Evolutionary conservation across 1,140 invertebrate species (phyloP).

Genomic region (Scylla paramamosain): DNA sequence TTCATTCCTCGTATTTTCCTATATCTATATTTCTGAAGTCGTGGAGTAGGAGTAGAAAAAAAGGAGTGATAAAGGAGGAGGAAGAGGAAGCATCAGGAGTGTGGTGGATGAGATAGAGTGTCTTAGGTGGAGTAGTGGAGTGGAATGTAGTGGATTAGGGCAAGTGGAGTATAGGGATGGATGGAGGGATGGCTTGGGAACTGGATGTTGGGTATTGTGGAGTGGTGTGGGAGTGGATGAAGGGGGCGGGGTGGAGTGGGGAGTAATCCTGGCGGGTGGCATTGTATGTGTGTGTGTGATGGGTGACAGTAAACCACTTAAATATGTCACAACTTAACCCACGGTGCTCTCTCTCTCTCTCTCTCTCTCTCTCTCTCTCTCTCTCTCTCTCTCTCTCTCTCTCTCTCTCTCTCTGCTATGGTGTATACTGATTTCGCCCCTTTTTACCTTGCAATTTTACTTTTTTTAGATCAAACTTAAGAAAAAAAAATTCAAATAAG

Average conservation of each 20-base stretch:
- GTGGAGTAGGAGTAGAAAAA: background rate
- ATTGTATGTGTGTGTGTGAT: background rate
- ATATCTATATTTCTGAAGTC: background rate
- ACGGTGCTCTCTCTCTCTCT: background rate
- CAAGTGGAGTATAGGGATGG: background rate
- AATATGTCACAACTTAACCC: background rate
- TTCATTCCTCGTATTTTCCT: background rate
- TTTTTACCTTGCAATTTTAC: too few relatives aligned
- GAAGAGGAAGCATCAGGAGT: background rate
- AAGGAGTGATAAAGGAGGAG: background rate
- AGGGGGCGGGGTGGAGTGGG: too few relatives aligned
- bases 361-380: constrained; percentile 32
- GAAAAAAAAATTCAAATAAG: too few relatives aligned
- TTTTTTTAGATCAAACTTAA: too few relatives aligned
- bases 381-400: too few relatives aligned
- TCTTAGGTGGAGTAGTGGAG: background rate
- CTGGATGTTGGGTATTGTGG: background rate
- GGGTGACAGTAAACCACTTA: background rate
- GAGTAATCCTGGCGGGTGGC: too few relatives aligned
- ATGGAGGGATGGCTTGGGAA: background rate
- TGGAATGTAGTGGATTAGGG: background rate
- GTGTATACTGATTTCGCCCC: too few relatives aligned
- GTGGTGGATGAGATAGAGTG: background rate
- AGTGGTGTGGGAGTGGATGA: background rate
- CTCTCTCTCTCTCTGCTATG: too few relatives aligned